Conservation (phyloP, 2,888 invertebrate species). For the Xestia c-nigrum region DNA sequence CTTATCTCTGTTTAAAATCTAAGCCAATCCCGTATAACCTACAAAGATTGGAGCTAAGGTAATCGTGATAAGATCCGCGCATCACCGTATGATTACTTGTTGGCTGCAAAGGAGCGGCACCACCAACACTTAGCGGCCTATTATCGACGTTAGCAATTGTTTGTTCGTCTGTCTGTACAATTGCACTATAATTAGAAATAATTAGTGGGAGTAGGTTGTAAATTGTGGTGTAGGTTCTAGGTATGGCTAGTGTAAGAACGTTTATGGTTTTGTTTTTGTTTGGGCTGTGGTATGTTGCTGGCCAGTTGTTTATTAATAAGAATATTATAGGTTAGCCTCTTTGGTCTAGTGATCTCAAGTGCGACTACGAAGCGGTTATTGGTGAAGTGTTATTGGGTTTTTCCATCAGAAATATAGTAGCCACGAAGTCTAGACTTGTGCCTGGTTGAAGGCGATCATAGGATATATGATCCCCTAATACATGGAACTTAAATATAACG, state of each 20-base stretch:
- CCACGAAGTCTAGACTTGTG: too few species aligned
- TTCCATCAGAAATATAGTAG: too few species aligned
- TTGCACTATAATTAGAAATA: constrained; percentile 69
- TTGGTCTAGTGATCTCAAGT: too few species aligned
- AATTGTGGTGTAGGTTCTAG: constrained; percentile 53
- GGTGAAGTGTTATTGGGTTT: too few species aligned
- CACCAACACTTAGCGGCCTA: constrained; percentile 71
- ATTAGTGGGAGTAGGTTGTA: constrained; percentile 61
- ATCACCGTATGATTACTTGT: constrained; percentile 70
- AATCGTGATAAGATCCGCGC: constrained; percentile 62
- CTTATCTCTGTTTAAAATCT: constrained; percentile 46
- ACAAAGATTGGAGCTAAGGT: constrained; percentile 62
- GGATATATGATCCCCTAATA: too few species aligned
- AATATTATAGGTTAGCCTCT: neutral
- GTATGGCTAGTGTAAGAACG: constrained; percentile 29
- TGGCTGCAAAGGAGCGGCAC: constrained; percentile 57
- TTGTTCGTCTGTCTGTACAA: constrained; percentile 69
- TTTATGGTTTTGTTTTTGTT: constrained; percentile 33
- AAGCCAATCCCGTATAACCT: constrained; percentile 55
- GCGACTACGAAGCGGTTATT: too few species aligned
- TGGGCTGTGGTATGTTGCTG: neutral
- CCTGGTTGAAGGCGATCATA: too few species aligned
- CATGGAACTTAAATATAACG: too few species aligned
- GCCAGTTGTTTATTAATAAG: neutral
- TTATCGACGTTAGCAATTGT: constrained; percentile 75